Percentiles rank a stretch among this genome's conserved stretches.
phyloP scores from a whole-genome alignment of 1,140 invertebrate species.

The Panonychus citri region DNA sequence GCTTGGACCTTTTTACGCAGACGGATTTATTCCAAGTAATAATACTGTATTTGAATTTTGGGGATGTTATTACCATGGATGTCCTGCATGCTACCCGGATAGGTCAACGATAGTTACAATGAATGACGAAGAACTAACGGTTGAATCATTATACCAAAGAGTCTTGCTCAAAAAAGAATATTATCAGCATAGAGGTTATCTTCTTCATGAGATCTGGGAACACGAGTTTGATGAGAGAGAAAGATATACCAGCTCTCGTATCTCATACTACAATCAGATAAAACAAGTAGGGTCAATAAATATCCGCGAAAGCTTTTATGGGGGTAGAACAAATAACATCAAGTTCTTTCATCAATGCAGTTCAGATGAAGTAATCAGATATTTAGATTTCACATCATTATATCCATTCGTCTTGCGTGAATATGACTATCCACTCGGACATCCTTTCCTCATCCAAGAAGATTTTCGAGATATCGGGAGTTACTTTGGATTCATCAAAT shows the following conservation, averaged over 20 bases:
- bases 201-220: neutral
- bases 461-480: slow-evolving; percentile 11
- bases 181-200: neutral
- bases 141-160: neutral
- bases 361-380: slow-evolving; percentile 19
- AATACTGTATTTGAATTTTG: neutral
- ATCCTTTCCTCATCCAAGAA: slow-evolving; percentile 19
- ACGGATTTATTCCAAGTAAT: neutral
- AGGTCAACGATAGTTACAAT: neutral
- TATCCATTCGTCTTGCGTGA: neutral
- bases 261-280: neutral
- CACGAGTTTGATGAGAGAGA: neutral
- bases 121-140: too few species aligned
- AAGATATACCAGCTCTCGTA: neutral
- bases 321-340: slow-evolving; percentile 20
- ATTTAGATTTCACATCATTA: slow-evolving; percentile 15
- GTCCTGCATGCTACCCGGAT: neutral
- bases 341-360: slow-evolving; percentile 15
- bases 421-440: slow-evolving; percentile 6
- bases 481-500: slow-evolving; percentile 17
- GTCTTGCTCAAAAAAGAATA: neutral
- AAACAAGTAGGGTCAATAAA: neutral
- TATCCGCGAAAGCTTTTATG: slow-evolving; percentile 19
- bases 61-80: slow-evolving; percentile 4
- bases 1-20: neutral